Base-by-base conservation (phyloP, 2,888 invertebrate species). In the Tipula helvola region DNA sequence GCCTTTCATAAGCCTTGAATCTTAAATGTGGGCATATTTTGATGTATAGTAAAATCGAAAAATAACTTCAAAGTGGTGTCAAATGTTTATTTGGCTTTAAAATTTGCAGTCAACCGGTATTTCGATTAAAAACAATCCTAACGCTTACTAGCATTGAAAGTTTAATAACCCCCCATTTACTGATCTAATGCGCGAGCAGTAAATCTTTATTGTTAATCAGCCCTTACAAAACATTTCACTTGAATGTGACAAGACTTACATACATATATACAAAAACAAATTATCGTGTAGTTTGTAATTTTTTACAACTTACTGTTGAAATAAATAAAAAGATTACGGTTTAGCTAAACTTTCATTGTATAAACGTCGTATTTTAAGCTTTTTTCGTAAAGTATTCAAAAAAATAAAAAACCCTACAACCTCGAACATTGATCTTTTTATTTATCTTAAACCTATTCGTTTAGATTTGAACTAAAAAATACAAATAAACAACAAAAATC, bases 341-440 rank as follows among this genome's bases (percentile, higher is more conserved):
- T 7, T 5, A 52, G 52, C n/a, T 5, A 52, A 52, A 52, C 5
- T 52, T 52, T 16, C 52, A 7, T 52, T 52, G 7, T 57, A 18
- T 4, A 71, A 39, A 71, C 71, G 71, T 28, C 28, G 28, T 28
- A 71, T 71, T 71, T 71, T 18, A 71, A 71, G 71, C 71, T 71
- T 71, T 71, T n/a, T 28, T 12, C 10, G 71, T 28, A 71, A 71
- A 71, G 16, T 52, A 16, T 52, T 16, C 16, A 52, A 52, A 16
- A 52, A 39, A 39, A 39, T 5, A 5, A 52, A 71, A 28, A 18
- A 1, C 2, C 28, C 28, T n/a, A 71, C 28, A 71, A 71, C 28
- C 71, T 71, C 71, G 71, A 71, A 71, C 71, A 71, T 71, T 71
- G 71, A 71, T 71, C 71, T 71, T 71, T 71, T 71, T 71, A 71